Percentiles rank a stretch among this genome's conserved stretches.
Conservation (phyloP, 1,140 invertebrate species). For the Contarinia nasturtii region DNA sequence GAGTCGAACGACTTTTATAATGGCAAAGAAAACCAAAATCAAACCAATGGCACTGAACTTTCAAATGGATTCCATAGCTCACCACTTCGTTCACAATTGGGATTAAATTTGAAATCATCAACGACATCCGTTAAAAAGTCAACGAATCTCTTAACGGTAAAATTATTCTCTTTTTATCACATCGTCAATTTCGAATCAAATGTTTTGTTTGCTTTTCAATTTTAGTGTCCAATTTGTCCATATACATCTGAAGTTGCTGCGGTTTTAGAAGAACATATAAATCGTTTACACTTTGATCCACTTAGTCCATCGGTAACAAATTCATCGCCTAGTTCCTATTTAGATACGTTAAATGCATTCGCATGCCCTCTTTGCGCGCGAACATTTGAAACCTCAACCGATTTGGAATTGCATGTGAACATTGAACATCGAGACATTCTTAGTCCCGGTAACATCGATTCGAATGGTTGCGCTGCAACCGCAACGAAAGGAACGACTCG, state of each 20-base stretch:
- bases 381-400: slow-evolving; percentile 50
- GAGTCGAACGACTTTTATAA: background rate
- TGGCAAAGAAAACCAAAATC: too few species aligned
- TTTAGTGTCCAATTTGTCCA: slow-evolving; percentile 60
- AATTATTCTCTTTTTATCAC: background rate
- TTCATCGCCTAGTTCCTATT: slow-evolving; percentile 1
- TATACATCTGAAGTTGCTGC: slow-evolving; percentile 52
- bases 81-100: slow-evolving; percentile 37
- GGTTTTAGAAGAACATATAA: slow-evolving; percentile 67
- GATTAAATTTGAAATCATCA: slow-evolving; percentile 37
- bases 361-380: slow-evolving; percentile 53
- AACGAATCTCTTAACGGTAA: background rate
- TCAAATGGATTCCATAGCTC: slow-evolving; percentile 35
- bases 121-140: slow-evolving; percentile 21
- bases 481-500: background rate
- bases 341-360: slow-evolving; percentile 9
- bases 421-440: slow-evolving; percentile 47
- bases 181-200: background rate
- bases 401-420: slow-evolving; percentile 69
- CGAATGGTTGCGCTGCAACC: background rate
- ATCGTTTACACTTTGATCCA: slow-evolving; percentile 66
- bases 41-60: slow-evolving; percentile 7
- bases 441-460: slow-evolving; percentile 24
- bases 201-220: slow-evolving; percentile 5
- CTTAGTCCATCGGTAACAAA: slow-evolving; percentile 44